A percentile compares a stretch with the other conserved stretches of the same genome.
These are phyloP conservation scores for Heliopora coerulea DNA, from an alignment of 92 coral and sea anemone genomes.

Conservation along the genomic window DNA sequence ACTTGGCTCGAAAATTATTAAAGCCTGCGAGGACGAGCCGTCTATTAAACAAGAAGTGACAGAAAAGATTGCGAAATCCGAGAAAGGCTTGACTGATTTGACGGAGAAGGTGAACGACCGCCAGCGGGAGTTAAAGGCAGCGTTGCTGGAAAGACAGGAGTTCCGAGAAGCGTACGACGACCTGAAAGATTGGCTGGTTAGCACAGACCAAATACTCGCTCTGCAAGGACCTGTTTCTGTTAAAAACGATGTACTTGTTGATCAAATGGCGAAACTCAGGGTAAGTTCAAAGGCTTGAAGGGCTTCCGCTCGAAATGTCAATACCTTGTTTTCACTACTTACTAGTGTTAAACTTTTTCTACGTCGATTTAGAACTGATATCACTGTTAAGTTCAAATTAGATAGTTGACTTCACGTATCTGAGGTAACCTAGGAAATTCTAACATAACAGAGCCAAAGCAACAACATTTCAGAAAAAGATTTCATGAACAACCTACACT, in stretches of 20 bases:
- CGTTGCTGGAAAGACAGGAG: conserved; percentile 77
- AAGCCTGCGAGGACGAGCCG: conserved; percentile 69
- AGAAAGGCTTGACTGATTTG: conserved; percentile 67
- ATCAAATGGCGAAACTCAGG: conserved; percentile 81
- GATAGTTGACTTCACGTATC: no score
- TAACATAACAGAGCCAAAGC: no score
- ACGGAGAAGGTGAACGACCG: conserved; percentile 61
- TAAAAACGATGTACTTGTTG: conserved; percentile 73
- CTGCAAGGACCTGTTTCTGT: conserved; percentile 87
- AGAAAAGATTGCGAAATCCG: conserved; percentile 63
- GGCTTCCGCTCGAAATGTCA: no score
- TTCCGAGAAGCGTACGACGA: conserved; percentile 79
- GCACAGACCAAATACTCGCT: conserved; percentile 71
- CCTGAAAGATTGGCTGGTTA: conserved; percentile 73
- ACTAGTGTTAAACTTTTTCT: no score
- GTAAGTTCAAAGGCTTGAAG: no score
- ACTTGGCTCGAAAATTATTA: conserved; percentile 72
- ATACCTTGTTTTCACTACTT: no score
- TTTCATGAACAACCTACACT: no score
- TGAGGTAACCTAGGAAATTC: no score
- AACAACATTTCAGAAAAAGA: no score
- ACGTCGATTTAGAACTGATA: no score
- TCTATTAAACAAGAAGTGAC: conserved; percentile 65
- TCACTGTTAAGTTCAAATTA: no score
- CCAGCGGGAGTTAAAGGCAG: conserved; percentile 75